These are phyloP conservation scores for Phyllotreta striolata DNA, from an alignment of 2,888 invertebrate species.

Conservation along the genomic window DNA sequence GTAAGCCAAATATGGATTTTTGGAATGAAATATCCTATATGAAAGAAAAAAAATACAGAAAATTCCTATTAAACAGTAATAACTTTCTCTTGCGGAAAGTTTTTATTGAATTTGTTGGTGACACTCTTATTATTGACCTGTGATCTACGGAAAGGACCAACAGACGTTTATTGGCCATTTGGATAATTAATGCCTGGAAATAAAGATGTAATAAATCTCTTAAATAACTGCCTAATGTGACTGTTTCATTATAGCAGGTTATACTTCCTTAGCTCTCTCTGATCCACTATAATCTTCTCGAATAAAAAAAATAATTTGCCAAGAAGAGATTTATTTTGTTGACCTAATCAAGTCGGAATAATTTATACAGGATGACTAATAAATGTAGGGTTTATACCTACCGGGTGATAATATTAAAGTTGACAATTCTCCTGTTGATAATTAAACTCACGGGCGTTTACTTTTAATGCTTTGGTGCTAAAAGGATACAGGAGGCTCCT, in stretches of 20 bases:
- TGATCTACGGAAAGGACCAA: constrained; percentile 13
- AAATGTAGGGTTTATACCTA: no score
- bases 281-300: constrained; percentile 2
- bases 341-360: no score
- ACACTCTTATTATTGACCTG: constrained; percentile 13
- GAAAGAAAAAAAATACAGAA: no score
- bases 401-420: no score
- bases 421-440: no score
- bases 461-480: no score
- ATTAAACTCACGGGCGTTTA: no score
- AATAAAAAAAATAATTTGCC: constrained; percentile 10
- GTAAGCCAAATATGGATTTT: no score
- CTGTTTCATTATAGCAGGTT: constrained; percentile 10
- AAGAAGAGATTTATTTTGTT: not conserved
- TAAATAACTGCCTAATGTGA: constrained; percentile 17
- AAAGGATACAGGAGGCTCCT: no score
- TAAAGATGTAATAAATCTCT: constrained; percentile 15
- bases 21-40: no score
- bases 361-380: no score
- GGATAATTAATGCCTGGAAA: constrained; percentile 8
- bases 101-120: constrained; percentile 25
- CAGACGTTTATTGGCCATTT: constrained; percentile 11
- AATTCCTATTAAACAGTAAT: constrained; percentile 3
- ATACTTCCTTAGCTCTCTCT: constrained; percentile 2
- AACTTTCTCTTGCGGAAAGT: constrained; percentile 13